Conservation (phyloP, 92 coral and sea anemone genomes). For the Parazoanthus darwini region DNA sequence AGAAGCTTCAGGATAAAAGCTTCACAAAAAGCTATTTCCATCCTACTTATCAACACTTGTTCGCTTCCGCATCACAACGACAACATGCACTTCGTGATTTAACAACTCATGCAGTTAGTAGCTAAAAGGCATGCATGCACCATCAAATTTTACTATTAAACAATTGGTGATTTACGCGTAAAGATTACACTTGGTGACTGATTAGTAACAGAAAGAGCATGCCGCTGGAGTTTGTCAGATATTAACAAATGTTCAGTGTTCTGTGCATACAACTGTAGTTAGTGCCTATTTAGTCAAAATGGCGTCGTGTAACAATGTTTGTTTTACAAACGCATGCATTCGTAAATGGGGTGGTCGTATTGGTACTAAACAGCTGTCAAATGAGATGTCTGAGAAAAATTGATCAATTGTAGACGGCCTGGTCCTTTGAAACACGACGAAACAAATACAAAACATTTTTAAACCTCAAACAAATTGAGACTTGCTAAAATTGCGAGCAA, state of each 20-base stretch:
- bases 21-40: background rate
- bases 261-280: background rate
- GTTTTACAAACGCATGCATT: background rate
- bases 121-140: constrained; percentile 32
- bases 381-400: no score
- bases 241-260: background rate
- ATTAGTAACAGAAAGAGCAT: constrained; percentile 7
- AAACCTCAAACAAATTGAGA: no score
- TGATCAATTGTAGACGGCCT: background rate
- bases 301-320: background rate
- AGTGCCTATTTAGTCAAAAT: background rate
- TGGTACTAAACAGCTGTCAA: background rate
- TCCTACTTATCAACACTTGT: constrained; percentile 45
- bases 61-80: constrained; percentile 32
- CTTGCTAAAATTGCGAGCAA: background rate
- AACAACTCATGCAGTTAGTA: background rate
- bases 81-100: background rate
- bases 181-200: background rate
- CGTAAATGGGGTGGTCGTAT: background rate
- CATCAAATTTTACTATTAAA: background rate
- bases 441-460: no score
- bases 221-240: background rate
- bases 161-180: background rate
- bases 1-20: background rate
- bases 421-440: background rate